Evolutionary conservation across 2,113 vertebrate genomes (phyloP).

Genomic region (Macheiramphus alcinus): DNA sequence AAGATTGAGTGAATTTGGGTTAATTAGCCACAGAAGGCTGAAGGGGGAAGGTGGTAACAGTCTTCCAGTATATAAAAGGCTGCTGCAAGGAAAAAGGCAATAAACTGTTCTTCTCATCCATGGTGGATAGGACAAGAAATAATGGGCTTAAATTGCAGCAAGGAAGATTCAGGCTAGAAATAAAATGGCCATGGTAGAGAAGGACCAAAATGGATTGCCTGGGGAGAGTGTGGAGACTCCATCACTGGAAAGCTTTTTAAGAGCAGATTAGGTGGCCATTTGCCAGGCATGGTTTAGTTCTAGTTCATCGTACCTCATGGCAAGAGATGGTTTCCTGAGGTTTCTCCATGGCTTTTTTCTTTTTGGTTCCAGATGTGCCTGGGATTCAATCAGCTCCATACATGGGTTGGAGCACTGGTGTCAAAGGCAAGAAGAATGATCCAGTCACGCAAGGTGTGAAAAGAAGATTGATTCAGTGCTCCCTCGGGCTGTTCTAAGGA

Average conservation of each 20-base stretch:
- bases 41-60: background rate
- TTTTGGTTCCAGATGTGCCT: background rate
- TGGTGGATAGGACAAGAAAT: background rate
- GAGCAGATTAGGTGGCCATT: background rate
- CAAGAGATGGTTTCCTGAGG: background rate
- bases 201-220: background rate
- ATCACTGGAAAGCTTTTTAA: background rate
- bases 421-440: background rate
- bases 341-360: background rate
- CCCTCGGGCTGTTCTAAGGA: background rate
- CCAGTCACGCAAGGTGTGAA: background rate
- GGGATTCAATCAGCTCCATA: background rate
- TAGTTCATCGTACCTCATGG: background rate
- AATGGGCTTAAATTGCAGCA: background rate
- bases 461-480: background rate
- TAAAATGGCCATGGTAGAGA: background rate
- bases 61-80: background rate
- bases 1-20: background rate
- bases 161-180: background rate
- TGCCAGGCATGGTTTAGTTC: background rate
- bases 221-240: background rate
- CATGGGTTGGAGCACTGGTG: background rate
- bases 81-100: background rate
- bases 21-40: background rate
- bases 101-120: background rate